These are phyloP conservation scores for Antennarius maculatus DNA, from an alignment of 2,797 vertebrate species.

Conservation along the genomic window DNA sequence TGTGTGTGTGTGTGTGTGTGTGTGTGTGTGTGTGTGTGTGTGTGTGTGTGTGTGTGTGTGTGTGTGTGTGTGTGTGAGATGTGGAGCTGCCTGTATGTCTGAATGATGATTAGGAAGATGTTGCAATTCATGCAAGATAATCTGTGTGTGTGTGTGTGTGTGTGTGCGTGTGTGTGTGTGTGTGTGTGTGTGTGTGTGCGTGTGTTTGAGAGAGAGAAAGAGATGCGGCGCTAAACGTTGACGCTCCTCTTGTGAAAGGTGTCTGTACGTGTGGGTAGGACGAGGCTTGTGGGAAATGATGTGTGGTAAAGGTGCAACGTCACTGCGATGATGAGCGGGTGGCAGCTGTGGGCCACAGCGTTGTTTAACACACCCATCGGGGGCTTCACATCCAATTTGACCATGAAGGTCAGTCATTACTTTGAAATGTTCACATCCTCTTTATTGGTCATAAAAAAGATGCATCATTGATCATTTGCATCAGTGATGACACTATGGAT, in stretches of 20 bases:
- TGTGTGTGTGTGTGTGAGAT: no score
- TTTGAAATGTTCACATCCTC: slow-evolving; percentile 8
- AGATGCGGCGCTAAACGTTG: slow-evolving; percentile 1
- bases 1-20: slow-evolving; percentile 5
- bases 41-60: background rate
- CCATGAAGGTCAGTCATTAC: slow-evolving; percentile 7
- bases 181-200: background rate
- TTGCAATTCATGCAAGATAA: slow-evolving; percentile 29
- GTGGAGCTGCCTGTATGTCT: slow-evolving; percentile 24
- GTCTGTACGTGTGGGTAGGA: background rate
- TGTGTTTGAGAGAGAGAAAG: slow-evolving; percentile 4
- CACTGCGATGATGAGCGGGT: background rate
- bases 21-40: slow-evolving; percentile 14
- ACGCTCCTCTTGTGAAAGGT: slow-evolving; percentile 19
- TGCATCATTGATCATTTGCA: slow-evolving; percentile 8
- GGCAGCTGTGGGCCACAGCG: background rate
- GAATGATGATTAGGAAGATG: slow-evolving; percentile 35
- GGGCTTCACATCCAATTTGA: slow-evolving; percentile 11
- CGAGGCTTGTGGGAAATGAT: background rate
- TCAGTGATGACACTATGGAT: slow-evolving; percentile 17
- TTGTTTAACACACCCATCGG: background rate
- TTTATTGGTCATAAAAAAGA: slow-evolving; percentile 3
- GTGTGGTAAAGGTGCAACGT: background rate
- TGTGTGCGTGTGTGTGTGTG: background rate
- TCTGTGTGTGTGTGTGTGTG: slow-evolving; percentile 1